Conservation (phyloP, 2,113 vertebrate species). For the Leptobrachium ailaonicum region DNA sequence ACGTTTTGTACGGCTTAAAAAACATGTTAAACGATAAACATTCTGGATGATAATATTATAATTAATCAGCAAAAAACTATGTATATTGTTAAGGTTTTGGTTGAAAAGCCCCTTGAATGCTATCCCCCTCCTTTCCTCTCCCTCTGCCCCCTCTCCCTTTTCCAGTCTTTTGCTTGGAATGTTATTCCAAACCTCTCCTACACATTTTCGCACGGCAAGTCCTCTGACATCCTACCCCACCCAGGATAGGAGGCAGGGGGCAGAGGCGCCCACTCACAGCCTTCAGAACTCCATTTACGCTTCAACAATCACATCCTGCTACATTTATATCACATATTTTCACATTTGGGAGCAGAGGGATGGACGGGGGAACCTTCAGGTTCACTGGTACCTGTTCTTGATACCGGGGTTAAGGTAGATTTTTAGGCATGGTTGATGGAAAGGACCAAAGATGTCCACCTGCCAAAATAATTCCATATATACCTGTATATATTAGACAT, state of each 20-base stretch:
- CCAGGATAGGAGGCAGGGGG: slow-evolving; percentile 18
- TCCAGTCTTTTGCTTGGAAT: slow-evolving; percentile 61
- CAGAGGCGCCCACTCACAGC: background rate
- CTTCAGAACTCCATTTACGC: background rate
- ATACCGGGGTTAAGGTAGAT: no score
- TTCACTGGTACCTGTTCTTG: no score
- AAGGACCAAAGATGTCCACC: no score
- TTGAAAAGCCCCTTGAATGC: slow-evolving; percentile 16
- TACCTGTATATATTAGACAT: no score
- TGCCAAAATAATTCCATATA: no score
- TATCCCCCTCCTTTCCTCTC: slow-evolving; percentile 8
- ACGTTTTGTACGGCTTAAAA: no score
- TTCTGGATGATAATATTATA: no score
- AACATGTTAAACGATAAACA: no score
- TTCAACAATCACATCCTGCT: background rate
- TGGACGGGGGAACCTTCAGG: no score
- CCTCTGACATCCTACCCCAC: slow-evolving; percentile 50
- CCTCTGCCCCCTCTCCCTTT: slow-evolving; percentile 8
- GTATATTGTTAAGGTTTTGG: background rate
- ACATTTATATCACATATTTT: background rate
- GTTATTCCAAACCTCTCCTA: slow-evolving; percentile 82
- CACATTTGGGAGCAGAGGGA: no score
- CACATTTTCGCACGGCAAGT: slow-evolving; percentile 69
- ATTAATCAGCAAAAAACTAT: no score
- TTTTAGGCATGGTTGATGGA: no score